phyloP scores from a whole-genome alignment of 2,113 vertebrate genomes.

The Lepisosteus oculatus region DNA sequence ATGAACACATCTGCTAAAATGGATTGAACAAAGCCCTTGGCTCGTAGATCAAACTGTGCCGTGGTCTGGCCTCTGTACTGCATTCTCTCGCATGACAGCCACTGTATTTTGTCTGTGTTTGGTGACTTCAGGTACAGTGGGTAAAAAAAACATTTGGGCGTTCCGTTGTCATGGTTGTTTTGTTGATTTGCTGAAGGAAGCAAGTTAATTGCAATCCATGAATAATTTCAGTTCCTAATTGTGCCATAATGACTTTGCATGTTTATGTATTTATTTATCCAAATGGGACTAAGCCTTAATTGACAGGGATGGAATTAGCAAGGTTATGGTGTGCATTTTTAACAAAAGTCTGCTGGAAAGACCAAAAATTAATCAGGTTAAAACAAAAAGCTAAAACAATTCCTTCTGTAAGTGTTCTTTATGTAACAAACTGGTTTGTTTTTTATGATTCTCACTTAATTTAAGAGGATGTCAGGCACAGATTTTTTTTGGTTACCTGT shows the following conservation, averaged over 20 bases:
- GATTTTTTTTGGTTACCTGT: neutral
- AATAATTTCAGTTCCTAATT: slow-evolving; percentile 69
- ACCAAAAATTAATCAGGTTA: slow-evolving; percentile 43
- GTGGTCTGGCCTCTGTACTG: too few relatives aligned
- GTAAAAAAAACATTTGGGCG: slow-evolving; percentile 41
- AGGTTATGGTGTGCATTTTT: slow-evolving; percentile 50
- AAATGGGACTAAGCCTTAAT: slow-evolving; percentile 47
- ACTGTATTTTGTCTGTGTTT: too few relatives aligned
- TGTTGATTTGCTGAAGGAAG: slow-evolving; percentile 39
- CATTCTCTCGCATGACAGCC: too few relatives aligned
- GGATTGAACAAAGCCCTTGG: too few relatives aligned
- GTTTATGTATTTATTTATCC: slow-evolving; percentile 67
- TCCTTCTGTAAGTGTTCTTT: too few relatives aligned
- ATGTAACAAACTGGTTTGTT: too few relatives aligned
- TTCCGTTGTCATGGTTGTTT: slow-evolving; percentile 55
- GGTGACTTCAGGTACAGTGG: slow-evolving; percentile 7
- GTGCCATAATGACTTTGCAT: slow-evolving; percentile 60
- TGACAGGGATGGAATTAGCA: slow-evolving; percentile 60
- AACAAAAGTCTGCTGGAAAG: slow-evolving; percentile 51
- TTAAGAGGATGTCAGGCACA: too few relatives aligned
- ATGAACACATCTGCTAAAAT: too few relatives aligned
- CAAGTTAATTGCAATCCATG: slow-evolving; percentile 64
- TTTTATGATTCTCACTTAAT: too few relatives aligned
- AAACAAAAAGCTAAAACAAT: too few relatives aligned
- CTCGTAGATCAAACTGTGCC: too few relatives aligned